These are phyloP conservation scores for Zaprionus vittiger DNA, from an alignment of 1,140 invertebrate genomes.

Conservation along the genomic window DNA sequence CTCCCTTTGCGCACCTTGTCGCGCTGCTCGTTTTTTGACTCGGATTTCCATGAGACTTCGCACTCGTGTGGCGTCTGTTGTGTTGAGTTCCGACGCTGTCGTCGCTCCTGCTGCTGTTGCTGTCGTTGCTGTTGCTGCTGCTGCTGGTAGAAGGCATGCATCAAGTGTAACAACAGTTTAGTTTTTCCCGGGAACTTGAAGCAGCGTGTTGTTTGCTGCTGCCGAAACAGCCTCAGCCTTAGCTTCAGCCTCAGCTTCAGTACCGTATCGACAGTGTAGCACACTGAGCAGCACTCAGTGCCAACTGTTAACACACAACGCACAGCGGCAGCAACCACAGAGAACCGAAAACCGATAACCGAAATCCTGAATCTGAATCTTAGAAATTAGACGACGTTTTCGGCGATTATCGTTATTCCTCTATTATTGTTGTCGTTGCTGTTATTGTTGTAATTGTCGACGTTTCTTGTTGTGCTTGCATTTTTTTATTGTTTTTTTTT, in stretches of 20 bases:
- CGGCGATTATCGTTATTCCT: conserved; percentile 18
- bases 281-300: not conserved
- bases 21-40: conserved; percentile 12
- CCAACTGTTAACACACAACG: not conserved
- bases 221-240: conserved; percentile 13
- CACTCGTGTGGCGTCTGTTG: conserved; percentile 28
- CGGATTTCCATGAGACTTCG: conserved; percentile 20
- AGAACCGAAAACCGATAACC: not conserved
- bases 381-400: conserved; percentile 13
- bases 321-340: not conserved
- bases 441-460: not conserved
- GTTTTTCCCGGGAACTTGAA: conserved; percentile 83
- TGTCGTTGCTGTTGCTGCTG: conserved; percentile 20
- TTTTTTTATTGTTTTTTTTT: conserved; percentile 17
- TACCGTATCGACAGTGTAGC: not conserved
- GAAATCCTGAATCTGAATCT: not conserved
- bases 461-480: not conserved
- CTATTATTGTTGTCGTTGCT: not conserved
- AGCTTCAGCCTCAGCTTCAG: conserved; percentile 15
- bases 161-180: conserved; percentile 80
- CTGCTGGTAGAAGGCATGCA: conserved; percentile 67
- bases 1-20: conserved; percentile 31
- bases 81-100: conserved; percentile 4
- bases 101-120: conserved; percentile 13
- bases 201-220: conserved; percentile 66